Evolutionary conservation across 2,888 invertebrate species (phyloP).

Genomic region (Eulithis testata): DNA sequence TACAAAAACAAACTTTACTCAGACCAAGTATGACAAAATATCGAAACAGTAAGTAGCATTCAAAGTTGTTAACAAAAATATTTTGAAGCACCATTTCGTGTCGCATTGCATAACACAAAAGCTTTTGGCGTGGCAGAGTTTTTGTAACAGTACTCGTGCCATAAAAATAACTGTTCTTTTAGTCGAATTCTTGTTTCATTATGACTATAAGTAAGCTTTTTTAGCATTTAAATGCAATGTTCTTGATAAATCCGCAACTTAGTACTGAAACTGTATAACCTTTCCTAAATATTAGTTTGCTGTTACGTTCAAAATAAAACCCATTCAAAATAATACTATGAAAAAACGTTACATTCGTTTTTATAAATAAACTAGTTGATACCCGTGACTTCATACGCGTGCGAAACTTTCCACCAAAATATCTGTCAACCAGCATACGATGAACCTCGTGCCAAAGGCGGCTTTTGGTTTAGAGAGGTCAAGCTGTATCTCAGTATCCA

Average conservation of each 20-base stretch:
- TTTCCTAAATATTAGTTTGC: no score
- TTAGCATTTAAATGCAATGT: not conserved
- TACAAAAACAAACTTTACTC: no score
- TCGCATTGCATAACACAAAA: constrained; percentile 10
- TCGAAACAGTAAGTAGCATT: not conserved
- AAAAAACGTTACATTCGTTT: no score
- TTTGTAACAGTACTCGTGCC: not conserved
- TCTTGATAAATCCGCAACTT: not conserved
- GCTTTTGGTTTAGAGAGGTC: no score
- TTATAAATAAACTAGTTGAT: no score
- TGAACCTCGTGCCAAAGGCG: no score
- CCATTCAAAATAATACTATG: no score
- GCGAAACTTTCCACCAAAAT: no score
- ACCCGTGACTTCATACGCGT: no score
- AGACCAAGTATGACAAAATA: not conserved
- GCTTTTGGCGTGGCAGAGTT: constrained; percentile 8
- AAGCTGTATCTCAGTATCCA: no score
- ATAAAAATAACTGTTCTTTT: not conserved
- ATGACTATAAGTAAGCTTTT: not conserved
- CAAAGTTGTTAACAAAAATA: constrained; percentile 16
- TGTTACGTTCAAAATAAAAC: no score
- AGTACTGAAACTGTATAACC: not conserved
- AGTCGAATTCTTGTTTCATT: not conserved
- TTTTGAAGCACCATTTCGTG: constrained; percentile 13
- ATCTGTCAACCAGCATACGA: no score